Base-by-base conservation (phyloP, 2,888 invertebrate species). In the Xestia c-nigrum region DNA sequence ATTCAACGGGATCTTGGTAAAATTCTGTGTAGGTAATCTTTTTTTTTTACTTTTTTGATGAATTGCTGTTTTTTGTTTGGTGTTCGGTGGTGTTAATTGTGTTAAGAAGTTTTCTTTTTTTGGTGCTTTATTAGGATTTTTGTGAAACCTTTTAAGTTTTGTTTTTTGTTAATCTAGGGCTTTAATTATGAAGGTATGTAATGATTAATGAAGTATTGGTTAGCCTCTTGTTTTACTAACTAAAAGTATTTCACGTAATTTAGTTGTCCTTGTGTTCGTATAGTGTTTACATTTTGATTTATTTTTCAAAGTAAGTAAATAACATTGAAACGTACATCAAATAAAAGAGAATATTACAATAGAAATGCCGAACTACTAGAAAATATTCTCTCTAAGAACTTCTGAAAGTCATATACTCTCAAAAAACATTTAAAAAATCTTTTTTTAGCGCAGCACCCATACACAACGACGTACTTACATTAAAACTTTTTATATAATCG, bases 1-100 rank as follows among this genome's bases (percentile, higher is more conserved):
- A 89, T 90, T 90, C 89, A 89, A 82, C 80, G 84, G 84, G 84
- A 89, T 89, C 84, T 89, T 80, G 72, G 85, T 81, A 76, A 85
- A 84, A 84, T 78, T 64, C 80, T 78, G 61, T 74, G 76, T 80
- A 80, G 16, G 74, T 75, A 66, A 80, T 83, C 46, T 78, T 80
- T 80, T 77, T 76, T 78, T 65, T 67, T 43, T 31, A 40, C 1
- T 43, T 71, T 85, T 85, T 79, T 80, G 78, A 80, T 80, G 19
- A 81, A 87, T 87, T 47, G 63, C 4, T 57, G 12, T 10, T 69
- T 81, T 81, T 76, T 81, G 63, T 76, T 74, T 52, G 47, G 64
- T 47, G 12, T 57, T 72, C 71, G 78, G 21, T 67, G 52, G 72
- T 77, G 57, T 79, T 85, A 72, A 85, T 81, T 77, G 74, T 79